phyloP scores from a whole-genome alignment of 2,888 invertebrate species.

The Pyralis farinalis region DNA sequence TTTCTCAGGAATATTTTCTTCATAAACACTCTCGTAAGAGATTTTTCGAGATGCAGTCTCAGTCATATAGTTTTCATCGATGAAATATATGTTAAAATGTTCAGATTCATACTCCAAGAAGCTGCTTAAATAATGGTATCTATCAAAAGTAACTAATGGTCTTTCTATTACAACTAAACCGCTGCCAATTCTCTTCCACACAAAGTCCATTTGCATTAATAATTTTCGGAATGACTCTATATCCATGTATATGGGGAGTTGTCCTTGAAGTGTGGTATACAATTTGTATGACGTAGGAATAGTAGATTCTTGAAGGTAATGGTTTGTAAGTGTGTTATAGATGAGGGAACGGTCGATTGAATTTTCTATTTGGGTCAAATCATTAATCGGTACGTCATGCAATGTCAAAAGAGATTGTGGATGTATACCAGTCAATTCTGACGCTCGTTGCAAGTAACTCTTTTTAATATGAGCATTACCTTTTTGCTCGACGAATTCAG shows the following conservation, averaged over 20 bases:
- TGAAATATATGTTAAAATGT: slow-evolving; percentile 17
- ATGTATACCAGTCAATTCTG: neutral
- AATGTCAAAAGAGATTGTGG: neutral
- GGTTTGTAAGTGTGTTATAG: slow-evolving; percentile 22
- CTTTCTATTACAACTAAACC: slow-evolving; percentile 35
- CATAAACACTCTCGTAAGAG: neutral
- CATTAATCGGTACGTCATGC: neutral
- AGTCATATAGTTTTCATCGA: slow-evolving; percentile 23
- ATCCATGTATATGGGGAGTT: slow-evolving; percentile 30
- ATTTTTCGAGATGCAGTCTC: neutral
- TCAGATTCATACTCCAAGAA: slow-evolving; percentile 20
- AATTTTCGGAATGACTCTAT: slow-evolving; percentile 32
- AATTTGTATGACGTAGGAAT: slow-evolving; percentile 32
- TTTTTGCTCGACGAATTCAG: neutral
- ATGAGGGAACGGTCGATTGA: slow-evolving; percentile 27
- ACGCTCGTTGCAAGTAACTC: neutral
- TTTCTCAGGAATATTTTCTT: neutral
- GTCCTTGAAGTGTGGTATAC: slow-evolving; percentile 19
- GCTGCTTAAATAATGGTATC: slow-evolving; percentile 34
- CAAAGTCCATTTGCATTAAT: slow-evolving; percentile 34
- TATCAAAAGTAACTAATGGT: slow-evolving; percentile 34
- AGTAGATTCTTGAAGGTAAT: slow-evolving; percentile 18
- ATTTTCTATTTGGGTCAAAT: neutral
- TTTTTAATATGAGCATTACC: neutral
- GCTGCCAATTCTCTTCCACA: slow-evolving; percentile 27